Evolutionary conservation across 2,797 vertebrate species (phyloP).

Genomic region (Menidia menidia): DNA sequence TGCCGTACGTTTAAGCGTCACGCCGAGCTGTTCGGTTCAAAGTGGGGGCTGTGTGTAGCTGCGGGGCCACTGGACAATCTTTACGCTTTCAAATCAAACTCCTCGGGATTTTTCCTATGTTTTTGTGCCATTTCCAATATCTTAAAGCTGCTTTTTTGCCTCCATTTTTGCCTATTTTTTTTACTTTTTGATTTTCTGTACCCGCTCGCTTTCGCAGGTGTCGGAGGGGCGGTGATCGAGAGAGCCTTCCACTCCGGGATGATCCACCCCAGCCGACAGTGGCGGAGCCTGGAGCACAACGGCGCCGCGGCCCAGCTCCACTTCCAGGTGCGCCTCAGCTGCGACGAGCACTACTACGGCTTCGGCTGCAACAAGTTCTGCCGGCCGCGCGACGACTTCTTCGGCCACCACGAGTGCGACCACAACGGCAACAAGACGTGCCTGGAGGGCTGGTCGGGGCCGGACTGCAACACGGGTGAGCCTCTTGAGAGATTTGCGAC

Average conservation of each 20-base stretch:
- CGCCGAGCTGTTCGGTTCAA: no score
- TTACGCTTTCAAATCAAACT: background rate
- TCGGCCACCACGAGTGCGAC: constrained; percentile 93
- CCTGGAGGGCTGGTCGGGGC: constrained; percentile 91
- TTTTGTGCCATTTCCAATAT: no score
- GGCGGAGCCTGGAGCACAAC: constrained; percentile 89
- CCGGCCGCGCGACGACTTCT: constrained; percentile 92
- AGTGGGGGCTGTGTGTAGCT: background rate
- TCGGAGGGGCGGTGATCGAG: constrained; percentile 36
- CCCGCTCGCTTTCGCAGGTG: background rate
- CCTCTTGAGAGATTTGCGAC: no score
- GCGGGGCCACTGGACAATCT: background rate
- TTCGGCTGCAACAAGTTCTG: constrained; percentile 95
- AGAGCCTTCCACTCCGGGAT: constrained; percentile 90
- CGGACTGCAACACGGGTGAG: constrained; percentile 54
- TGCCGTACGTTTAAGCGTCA: no score
- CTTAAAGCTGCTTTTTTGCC: no score
- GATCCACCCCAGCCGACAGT: constrained; percentile 90
- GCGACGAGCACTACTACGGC: constrained; percentile 91
- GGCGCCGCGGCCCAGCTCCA: constrained; percentile 87
- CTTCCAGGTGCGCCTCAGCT: constrained; percentile 90
- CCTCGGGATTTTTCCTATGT: no score
- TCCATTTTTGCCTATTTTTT: background rate
- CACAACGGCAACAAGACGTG: constrained; percentile 94
- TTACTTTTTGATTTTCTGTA: background rate